Evolutionary conservation across 2,113 vertebrate species (phyloP), one percentile per base, ranked within the genome.

Genomic region (Athene noctua): DNA sequence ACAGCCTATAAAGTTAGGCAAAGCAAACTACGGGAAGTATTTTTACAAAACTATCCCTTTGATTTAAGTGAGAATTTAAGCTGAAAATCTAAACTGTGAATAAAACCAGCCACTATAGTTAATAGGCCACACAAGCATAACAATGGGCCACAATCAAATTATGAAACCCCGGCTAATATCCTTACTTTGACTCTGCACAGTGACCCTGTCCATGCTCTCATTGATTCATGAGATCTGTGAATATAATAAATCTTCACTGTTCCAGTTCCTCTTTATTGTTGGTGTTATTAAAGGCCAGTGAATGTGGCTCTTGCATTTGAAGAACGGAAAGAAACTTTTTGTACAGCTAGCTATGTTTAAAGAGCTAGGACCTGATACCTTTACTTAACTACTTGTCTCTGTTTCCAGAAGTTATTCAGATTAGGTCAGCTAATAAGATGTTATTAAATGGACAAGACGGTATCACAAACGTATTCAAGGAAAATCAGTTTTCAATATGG

Each of bases 21-120:
- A 95, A 94, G 86, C 57, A 96, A 92, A 65, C 95, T 91, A 94
- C 86, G 72, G 91, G 94, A 95, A 92, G 73, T 61, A 82, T 80
- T 95, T 94, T 92, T 81, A 80, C 58, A 89, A 94, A 93, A 91
- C 66, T 77, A 61, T 83, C 30, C 22, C 49, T 82, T 91, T 95
- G 55, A 94, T 95, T 74, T 72, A 75, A 74, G 70, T 91, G 66
- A 72, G 51, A 94, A 86, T 94, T 95, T 92, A 61, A 75, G 66
- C 49, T 92, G 80, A 68, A 94, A 94, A 90, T 80, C 70, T 92
- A 94, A 94, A 95, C 77, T 65, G 57, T 20, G 83, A 82, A 81
- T 75, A 74, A 95, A 94, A 91, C 57, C 49, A 89, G 51, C 57
- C 57, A 70, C 73, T 42, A 65, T 22, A 66, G 57, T 36, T 89